Evolutionary conservation across 2,888 invertebrate genomes (phyloP).

Genomic region (Stratiomys singularior): DNA sequence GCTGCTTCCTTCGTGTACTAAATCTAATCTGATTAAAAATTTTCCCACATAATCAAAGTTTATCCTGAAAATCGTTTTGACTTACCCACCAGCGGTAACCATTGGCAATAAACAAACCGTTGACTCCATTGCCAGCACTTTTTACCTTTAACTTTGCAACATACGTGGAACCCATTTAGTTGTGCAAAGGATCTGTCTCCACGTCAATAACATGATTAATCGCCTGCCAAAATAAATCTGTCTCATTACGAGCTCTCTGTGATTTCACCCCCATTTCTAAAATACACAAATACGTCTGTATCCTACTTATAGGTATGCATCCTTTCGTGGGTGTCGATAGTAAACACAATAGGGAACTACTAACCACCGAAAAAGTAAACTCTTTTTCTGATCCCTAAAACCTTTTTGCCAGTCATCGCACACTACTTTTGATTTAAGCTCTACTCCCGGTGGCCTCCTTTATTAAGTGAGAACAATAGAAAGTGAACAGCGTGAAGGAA

Average conservation of each 20-base stretch:
- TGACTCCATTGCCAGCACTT: no score
- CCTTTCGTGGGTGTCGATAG: background rate
- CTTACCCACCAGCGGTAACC: no score
- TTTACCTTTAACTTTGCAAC: no score
- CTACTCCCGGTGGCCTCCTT: background rate
- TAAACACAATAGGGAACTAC: background rate
- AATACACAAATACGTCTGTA: no score
- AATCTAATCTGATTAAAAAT: no score
- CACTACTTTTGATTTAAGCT: background rate
- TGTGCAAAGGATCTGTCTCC: background rate
- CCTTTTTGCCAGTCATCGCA: background rate
- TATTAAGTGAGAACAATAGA: conserved; percentile 13
- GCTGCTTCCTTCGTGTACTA: no score
- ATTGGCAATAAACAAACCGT: no score
- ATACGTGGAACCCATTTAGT: no score
- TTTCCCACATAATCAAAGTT: no score
- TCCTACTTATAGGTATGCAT: background rate
- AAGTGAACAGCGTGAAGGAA: background rate
- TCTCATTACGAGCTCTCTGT: background rate
- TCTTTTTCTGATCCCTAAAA: background rate
- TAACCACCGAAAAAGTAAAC: no score
- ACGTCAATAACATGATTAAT: background rate
- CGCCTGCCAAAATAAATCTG: background rate
- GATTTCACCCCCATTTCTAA: background rate
- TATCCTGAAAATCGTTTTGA: no score